Base-by-base conservation (phyloP, 2,113 vertebrate genomes). In the Xyliphius kryptos region DNA sequence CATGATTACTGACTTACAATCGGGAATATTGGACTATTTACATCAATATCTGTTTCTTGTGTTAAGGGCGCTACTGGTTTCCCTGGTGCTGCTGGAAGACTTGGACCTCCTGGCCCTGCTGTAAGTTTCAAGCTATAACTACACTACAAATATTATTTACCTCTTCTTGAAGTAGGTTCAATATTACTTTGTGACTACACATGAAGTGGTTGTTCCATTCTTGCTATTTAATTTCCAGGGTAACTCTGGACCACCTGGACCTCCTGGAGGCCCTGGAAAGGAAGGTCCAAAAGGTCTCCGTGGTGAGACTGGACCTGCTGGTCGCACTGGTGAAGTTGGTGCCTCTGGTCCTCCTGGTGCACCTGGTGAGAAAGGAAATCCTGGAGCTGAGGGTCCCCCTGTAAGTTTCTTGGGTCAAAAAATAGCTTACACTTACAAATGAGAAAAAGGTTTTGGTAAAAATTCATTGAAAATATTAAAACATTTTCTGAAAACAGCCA, bases 251-350 rank as follows among this genome's bases (percentile, higher is more conserved):
- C n/a, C n/a, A n/a, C n/a, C 87, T 68, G 95, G 95, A 55, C 86
- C 94, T 44, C 82, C 93, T 1, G 95, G 95, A 52, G 87, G 91
- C 16, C 1, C 89, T 14, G 95, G 95, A 69, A 97, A 98, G 78
- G 95, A 98, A 71, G 94, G 95, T 10, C 74, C 75, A 73, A 98
- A 98, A 89, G 95, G 95, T 77, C 80, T 88, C 78, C 94, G 94
- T 53, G 95, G 95, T 89, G 95, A 98, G 78, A 95, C 94, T 22
- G 95, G 95, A 76, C 84, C 91, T 10, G 81, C 88, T 58, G 95
- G 95, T 57, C 94, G 95, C 61, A 49, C 91, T 6, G 95, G 94
- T 74, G 95, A 98, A 69, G 55, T 88, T 0, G 95, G 95, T 13
- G 80, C 89, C 46, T 79, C 89, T 57, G 95, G 94, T 2, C 82